A percentile compares a stretch with the other conserved stretches of the same genome.
Conservation (phyloP, 1,140 invertebrate species). For the Epicauta chinensis region DNA sequence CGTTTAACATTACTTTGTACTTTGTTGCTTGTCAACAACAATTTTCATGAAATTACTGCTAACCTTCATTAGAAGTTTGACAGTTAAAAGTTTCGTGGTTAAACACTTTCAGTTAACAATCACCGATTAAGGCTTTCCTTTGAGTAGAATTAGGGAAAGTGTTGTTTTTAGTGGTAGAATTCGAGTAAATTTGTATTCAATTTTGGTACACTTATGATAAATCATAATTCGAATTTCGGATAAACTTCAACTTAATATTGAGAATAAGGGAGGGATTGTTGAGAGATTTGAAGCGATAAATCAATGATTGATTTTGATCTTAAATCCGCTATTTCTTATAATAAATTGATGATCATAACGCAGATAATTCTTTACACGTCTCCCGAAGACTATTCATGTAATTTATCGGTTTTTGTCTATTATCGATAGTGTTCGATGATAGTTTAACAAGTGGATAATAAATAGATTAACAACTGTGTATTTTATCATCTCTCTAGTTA, state of each 20-base stretch:
- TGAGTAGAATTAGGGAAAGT: slow-evolving; percentile 5
- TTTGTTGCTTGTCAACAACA: slow-evolving; percentile 10
- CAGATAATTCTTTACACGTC: slow-evolving; percentile 14
- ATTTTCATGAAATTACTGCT: slow-evolving; percentile 4
- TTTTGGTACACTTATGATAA: background rate
- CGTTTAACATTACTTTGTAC: slow-evolving; percentile 2
- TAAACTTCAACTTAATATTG: slow-evolving; percentile 1
- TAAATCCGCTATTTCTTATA: slow-evolving; percentile 4
- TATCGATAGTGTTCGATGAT: slow-evolving; percentile 3
- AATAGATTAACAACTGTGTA: no score
- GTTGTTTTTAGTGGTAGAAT: background rate
- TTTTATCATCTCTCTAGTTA: no score
- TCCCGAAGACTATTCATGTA: slow-evolving; percentile 1
- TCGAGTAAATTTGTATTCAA: background rate
- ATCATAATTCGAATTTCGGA: background rate
- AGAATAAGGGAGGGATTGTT: no score
- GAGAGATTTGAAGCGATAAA: slow-evolving; percentile 7
- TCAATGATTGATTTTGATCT: slow-evolving; percentile 11
- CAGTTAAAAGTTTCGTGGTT: slow-evolving; percentile 14
- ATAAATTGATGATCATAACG: slow-evolving; percentile 9
- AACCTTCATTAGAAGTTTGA: slow-evolving; percentile 11
- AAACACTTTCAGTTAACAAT: slow-evolving; percentile 4
- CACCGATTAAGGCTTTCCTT: slow-evolving; percentile 1
- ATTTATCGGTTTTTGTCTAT: slow-evolving; percentile 12
- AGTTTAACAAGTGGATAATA: no score